These are phyloP conservation scores for Clarias laeviceps DNA, from an alignment of 2,797 vertebrate genomes.

Conservation along the genomic window DNA sequence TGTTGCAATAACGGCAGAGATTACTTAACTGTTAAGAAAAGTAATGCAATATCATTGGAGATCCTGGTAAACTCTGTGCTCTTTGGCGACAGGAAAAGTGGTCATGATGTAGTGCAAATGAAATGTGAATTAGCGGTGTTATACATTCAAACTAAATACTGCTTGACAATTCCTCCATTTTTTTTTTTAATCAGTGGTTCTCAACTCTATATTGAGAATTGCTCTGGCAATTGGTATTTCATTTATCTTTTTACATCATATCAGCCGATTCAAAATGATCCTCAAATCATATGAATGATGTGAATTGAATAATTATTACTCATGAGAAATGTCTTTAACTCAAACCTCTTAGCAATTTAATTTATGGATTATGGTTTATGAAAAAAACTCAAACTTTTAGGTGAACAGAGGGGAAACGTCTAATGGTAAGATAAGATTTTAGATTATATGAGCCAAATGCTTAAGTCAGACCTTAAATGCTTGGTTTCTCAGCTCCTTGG, in stretches of 20 bases:
- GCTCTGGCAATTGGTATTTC: neutral
- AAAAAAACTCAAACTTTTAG: neutral
- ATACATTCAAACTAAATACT: neutral
- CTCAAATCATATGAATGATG: neutral
- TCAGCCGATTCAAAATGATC: neutral
- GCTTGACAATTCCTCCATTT: neutral
- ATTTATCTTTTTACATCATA: neutral
- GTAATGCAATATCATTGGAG: neutral
- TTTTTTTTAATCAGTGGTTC: neutral
- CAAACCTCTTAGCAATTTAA: neutral
- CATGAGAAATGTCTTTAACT: neutral
- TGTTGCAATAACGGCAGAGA: neutral
- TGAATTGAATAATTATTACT: neutral
- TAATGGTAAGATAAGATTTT: neutral
- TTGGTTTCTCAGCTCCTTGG: slow-evolving; percentile 17
- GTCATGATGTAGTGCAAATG: neutral
- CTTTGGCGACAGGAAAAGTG: neutral
- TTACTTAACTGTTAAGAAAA: neutral
- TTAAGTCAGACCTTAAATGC: neutral
- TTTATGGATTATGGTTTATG: neutral
- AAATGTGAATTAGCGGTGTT: neutral
- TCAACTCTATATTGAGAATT: too few relatives aligned
- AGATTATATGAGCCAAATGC: neutral
- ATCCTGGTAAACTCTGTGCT: neutral
- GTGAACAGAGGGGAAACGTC: neutral